Evolutionary conservation across 2,888 invertebrate species (phyloP), one percentile per base, ranked within the genome.

Genomic region (Tetragnatha montana): DNA sequence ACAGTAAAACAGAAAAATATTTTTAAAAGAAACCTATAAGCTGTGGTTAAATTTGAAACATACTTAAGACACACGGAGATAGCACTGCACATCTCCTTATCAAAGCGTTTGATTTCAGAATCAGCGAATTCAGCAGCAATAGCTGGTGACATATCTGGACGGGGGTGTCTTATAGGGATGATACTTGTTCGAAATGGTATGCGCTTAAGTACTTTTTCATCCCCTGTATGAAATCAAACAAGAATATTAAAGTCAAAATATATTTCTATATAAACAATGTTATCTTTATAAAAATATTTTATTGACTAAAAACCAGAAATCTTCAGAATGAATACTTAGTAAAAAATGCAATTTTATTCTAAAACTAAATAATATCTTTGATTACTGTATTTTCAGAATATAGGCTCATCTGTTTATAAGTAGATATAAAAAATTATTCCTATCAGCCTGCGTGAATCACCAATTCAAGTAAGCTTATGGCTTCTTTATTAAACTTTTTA

Each of bases 91-190:
- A 91, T 89, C 83, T 91, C 91, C 74, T 82, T 83, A 68, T 91
- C 91, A 79, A 89, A 91, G 12, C 91, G 73, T 60, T 87, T 85
- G 14, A 89, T 89, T 83, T 91, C 91, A 8, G 91, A 82, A 70
- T 91, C 91, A 8, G 91, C 89, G 71, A 89, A 91, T 73, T 91
- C 91, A 35, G 91, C 91, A 35, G 91, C 91, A 14, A 88, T 79
- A 14, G 91, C 91, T 19, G 91, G 91, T 8, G 88, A 87, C 89
- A 91, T 88, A n/a, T 88, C 91, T 21, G 91, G 91, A 21, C 82
- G 82, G 1, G 91, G 91, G 51, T 88, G 86, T 21, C 87, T 81
- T 22, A 89, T 89, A 35, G 91, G 91, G 7, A 86, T 88, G 8
- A 91, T 87, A 17, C 83, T 88, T 0, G 89, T 87, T 22, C 81